Base-by-base conservation (phyloP, 2,888 invertebrate species). In the Metallyticus violacea region DNA sequence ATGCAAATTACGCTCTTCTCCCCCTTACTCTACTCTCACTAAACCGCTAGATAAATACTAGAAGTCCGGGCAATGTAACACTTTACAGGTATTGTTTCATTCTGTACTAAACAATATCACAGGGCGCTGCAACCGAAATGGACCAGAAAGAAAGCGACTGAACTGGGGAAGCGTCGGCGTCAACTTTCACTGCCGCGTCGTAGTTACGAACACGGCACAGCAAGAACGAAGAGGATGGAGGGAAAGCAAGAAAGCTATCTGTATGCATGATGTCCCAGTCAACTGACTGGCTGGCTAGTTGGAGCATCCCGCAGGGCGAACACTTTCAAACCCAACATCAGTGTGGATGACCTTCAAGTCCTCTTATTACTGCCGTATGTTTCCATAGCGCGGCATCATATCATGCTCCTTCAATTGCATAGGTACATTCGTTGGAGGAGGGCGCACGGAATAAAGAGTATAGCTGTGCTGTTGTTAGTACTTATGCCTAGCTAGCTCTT, bases 241-340 rank as follows among this genome's bases (percentile, higher is more conserved):
- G n/a, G n/a, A n/a, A n/a, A n/a, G n/a, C n/a, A n/a, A n/a, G n/a
- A n/a, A n/a, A 9, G 9, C 15, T 40, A 40, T 40, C 40, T 15
- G 15, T 22, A 27, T 25, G 26, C 28, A 77, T 22, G 77, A 6
- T 83, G 83, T 76, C 83, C 62, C 30, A 62, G 40, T 62, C 40
- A 22, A 62, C 40, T 62, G 40, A 62, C 40, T 62, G 40, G 15
- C 40, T 62, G 29, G 83, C 83, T n/a, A 22, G 83, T 25, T 83
- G 62, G 28, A 83, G 77, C 77, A 77, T 77, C 83, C 83, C 83
- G 83, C 83, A 76, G 77, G 83, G 83, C n/a, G 77, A 83, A 81
- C 30, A 81, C 81, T 79, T 79, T 28, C 79, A 79, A 79, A 81
- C 81, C 80, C 81, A 30, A n/a, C 26, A 30, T 30, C 81, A 81